phyloP scores from a whole-genome alignment of 2,888 invertebrate genomes.

The Cordilura impudica region DNA sequence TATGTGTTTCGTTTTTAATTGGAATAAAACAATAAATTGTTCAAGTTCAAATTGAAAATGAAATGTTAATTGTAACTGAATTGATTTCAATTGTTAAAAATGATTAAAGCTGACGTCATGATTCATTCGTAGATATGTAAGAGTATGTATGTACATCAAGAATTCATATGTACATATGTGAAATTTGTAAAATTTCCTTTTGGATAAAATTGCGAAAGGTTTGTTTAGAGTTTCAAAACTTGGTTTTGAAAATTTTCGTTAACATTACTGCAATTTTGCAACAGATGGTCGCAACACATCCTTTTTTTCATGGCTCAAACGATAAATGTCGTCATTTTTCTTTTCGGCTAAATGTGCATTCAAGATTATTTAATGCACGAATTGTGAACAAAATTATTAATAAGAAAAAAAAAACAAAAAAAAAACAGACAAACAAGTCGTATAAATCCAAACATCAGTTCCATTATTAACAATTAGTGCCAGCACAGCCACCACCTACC shows the following conservation, averaged over 20 bases:
- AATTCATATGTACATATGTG: too few species aligned
- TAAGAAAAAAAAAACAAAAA: constrained; percentile 12
- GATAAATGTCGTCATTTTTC: constrained; percentile 45
- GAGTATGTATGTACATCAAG: too few species aligned
- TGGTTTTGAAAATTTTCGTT: too few species aligned
- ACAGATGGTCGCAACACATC: constrained; percentile 36
- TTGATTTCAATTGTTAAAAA: constrained; percentile 37
- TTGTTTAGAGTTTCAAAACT: too few species aligned
- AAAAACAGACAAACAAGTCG: constrained; percentile 10
- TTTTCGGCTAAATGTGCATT: constrained; percentile 54
- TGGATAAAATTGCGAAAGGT: too few species aligned
- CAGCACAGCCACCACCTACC: constrained; percentile 8
- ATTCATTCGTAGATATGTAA: too few species aligned
- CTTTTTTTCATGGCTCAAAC: constrained; percentile 23
- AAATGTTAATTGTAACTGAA: constrained; percentile 27
- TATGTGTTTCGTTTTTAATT: constrained; percentile 20
- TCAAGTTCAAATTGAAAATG: constrained; percentile 37
- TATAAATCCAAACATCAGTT: constrained; percentile 48
- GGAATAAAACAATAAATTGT: constrained; percentile 34
- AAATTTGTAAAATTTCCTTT: background rate
- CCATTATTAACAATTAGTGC: constrained; percentile 28
- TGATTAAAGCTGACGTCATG: constrained; percentile 13
- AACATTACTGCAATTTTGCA: background rate
- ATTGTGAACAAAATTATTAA: constrained; percentile 23
- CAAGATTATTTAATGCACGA: constrained; percentile 41